phyloP scores from a whole-genome alignment of 2,888 invertebrate species.

The Polydrusus cervinus region DNA sequence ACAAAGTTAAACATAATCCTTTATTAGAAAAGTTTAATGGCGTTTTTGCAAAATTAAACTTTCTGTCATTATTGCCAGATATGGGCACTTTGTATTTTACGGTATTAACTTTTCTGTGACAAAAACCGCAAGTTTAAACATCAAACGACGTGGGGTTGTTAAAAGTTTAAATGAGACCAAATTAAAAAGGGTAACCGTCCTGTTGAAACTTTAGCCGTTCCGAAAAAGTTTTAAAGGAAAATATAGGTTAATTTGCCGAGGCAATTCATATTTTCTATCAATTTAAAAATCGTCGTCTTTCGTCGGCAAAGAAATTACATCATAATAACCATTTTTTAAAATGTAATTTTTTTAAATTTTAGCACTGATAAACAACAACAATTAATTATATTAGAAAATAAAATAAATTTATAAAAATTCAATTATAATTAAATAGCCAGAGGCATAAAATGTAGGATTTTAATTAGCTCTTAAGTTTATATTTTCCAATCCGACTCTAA shows the following conservation, averaged over 20 bases:
- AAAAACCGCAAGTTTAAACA: slow-evolving; percentile 41
- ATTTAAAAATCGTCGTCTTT: slow-evolving; percentile 18
- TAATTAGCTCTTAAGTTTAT: no score
- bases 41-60: slow-evolving; percentile 34
- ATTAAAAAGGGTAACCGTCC: slow-evolving; percentile 39
- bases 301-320: not conserved
- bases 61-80: slow-evolving; percentile 22
- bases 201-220: slow-evolving; percentile 22
- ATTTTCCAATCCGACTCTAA: no score
- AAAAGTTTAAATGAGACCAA: slow-evolving; percentile 34
- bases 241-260: slow-evolving; percentile 34
- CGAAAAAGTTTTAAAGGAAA: slow-evolving; percentile 17
- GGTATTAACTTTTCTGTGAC: slow-evolving; percentile 26
- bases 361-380: no score
- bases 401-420: no score
- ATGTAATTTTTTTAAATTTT: not conserved
- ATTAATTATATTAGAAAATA: no score
- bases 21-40: slow-evolving; percentile 38
- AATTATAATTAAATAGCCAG: no score
- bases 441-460: no score
- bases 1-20: slow-evolving; percentile 17
- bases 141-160: slow-evolving; percentile 33
- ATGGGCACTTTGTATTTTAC: slow-evolving; percentile 30
- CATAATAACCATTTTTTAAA: not conserved
- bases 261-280: slow-evolving; percentile 36